These are phyloP conservation scores for Ivindomyrus marchei DNA, from an alignment of 2,113 vertebrate genomes.

Conservation along the genomic window DNA sequence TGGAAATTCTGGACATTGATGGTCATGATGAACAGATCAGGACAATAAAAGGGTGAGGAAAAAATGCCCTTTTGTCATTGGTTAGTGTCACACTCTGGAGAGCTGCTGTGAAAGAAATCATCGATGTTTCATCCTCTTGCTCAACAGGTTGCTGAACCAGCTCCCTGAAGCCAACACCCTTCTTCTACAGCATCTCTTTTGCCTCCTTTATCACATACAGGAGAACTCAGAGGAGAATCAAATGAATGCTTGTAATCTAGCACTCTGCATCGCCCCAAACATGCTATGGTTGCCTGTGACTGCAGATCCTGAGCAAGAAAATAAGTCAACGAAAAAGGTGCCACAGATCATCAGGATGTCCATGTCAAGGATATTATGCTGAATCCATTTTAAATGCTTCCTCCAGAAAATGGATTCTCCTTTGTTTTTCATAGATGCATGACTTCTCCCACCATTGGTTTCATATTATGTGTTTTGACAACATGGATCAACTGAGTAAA, in stretches of 20 bases:
- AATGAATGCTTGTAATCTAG: constrained; percentile 69
- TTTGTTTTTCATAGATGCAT: background rate
- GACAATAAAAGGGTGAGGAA: constrained; percentile 56
- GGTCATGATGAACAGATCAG: constrained; percentile 51
- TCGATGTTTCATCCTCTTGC: background rate
- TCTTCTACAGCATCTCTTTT: constrained; percentile 64
- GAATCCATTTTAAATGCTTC: background rate
- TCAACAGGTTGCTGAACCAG: constrained; percentile 54
- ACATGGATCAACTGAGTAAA: background rate
- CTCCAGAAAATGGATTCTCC: background rate
- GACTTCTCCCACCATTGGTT: constrained; percentile 7
- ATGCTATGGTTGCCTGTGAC: constrained; percentile 63
- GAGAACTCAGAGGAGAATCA: constrained; percentile 61
- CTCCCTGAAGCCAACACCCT: constrained; percentile 62
- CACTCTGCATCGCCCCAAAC: constrained; percentile 71
- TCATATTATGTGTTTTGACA: background rate
- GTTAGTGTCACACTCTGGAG: background rate
- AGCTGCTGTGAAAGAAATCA: background rate
- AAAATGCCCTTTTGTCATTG: background rate
- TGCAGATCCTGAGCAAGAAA: constrained; percentile 61
- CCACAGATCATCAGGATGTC: background rate
- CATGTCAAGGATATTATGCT: background rate
- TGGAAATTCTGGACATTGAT: constrained; percentile 60
- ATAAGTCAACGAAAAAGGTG: constrained; percentile 63
- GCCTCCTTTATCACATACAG: constrained; percentile 62